Percentiles rank a stretch among this genome's conserved stretches.
These are phyloP conservation scores for Synergus gifuensis DNA, from an alignment of 2,888 invertebrate species.

Conservation along the genomic window DNA sequence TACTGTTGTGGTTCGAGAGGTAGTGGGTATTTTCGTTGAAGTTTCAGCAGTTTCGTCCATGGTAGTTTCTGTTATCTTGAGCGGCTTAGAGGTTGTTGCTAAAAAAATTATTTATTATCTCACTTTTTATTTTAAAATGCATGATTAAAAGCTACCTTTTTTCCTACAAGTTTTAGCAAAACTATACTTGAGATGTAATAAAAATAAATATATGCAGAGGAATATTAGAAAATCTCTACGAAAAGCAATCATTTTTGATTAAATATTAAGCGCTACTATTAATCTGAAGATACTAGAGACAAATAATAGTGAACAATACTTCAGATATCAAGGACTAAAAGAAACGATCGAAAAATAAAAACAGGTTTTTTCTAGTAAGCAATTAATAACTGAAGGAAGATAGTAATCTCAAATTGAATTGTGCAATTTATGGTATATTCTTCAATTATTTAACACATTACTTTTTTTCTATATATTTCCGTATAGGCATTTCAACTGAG, in stretches of 20 bases:
- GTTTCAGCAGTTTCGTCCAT: constrained; percentile 55
- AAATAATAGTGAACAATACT: background rate
- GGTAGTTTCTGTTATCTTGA: constrained; percentile 46
- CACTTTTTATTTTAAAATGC: background rate
- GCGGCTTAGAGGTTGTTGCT: constrained; percentile 44
- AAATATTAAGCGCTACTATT: background rate
- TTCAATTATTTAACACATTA: background rate
- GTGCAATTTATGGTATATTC: constrained; percentile 3
- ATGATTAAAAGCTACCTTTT: background rate
- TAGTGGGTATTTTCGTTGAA: constrained; percentile 67
- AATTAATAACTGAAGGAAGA: background rate
- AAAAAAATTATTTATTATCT: constrained; percentile 16
- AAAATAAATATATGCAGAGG: background rate
- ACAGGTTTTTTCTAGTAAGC: constrained; percentile 4
- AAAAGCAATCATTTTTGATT: background rate
- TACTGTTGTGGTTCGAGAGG: constrained; percentile 50
- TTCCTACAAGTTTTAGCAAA: background rate
- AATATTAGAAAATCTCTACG: background rate
- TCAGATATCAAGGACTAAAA: background rate
- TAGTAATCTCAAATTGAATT: background rate
- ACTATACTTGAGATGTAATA: background rate
- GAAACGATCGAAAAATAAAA: constrained; percentile 7
- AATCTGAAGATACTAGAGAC: background rate
- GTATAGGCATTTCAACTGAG: background rate
- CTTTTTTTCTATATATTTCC: background rate